Evolutionary conservation across 2,888 invertebrate genomes (phyloP), one percentile per base, ranked within the genome.

Genomic region (Alloscopus bannaensis): DNA sequence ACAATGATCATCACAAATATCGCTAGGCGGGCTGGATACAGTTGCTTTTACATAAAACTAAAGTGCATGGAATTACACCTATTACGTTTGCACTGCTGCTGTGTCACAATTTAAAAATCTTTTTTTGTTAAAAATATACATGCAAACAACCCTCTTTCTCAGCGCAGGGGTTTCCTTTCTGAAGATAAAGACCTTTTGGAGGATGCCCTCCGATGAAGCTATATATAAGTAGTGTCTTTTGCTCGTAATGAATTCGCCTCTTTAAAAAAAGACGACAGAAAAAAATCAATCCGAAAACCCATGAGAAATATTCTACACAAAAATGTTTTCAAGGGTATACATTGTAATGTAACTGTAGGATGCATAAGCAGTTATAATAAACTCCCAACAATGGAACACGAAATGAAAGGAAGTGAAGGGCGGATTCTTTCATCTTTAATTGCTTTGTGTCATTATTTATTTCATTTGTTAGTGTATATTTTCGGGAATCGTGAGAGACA

Each of bases 1-100:
- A 13, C 42, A 60, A 60, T 60, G 24, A 60, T 60, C 13, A 60
- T 70, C 50, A 60, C 59, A 70, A 70, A 60, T 60, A 70, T 31
- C 70, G 31, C 47, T 50, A 47, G 70, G 70, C 60, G 70, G 70
- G 70, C 70, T 70, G 70, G 70, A 60, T 60, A 70, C 60, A 47
- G 47, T 50, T 70, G 29, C n/a, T 47, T 68, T 55, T 26, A 31
- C 22, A 60, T 31, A 70, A 60, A 22, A 24, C 55, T 69, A 59
- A 36, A 70, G 29, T 57, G n/a, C n/a, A 40, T 69, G 60, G 60
- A 45, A 60, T 60, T 28, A 29, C 24, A 57, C 31, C 31, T 36
- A n/a, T n/a, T n/a, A n/a, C n/a, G n/a, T n/a, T n/a, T 66, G n/a
- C n/a, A n/a, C 24, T 22, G 20, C 52, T 70, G 60, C 60, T 70